Conservation (phyloP, 2,113 vertebrate genomes). For the Bagarius yarrelli region DNA sequence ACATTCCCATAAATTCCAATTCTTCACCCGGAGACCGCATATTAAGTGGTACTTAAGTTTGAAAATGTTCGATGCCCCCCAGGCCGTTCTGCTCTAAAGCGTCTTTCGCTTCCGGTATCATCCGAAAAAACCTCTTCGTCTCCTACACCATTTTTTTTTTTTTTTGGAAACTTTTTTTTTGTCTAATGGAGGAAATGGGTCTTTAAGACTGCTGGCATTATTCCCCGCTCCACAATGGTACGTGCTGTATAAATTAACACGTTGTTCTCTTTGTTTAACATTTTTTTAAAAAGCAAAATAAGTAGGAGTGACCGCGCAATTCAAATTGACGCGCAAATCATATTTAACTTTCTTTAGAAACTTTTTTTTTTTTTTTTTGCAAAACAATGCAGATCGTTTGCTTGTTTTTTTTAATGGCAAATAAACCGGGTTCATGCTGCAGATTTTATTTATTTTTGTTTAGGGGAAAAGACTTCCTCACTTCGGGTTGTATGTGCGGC, state of each 20-base stretch:
- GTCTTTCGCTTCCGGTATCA: conserved; percentile 70
- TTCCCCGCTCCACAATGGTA: conserved; percentile 78
- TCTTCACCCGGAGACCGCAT: conserved; percentile 3
- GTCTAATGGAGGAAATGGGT: conserved; percentile 71
- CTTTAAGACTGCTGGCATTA: conserved; percentile 76
- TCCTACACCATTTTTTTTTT: conserved; percentile 51
- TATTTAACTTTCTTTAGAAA: not conserved
- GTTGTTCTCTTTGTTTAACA: conserved; percentile 62
- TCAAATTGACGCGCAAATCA: not conserved
- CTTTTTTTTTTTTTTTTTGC: too few species aligned
- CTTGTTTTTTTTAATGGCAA: not conserved
- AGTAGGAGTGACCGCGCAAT: not conserved
- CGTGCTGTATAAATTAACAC: conserved; percentile 77
- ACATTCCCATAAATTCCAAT: not conserved
- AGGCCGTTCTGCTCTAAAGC: conserved; percentile 60
- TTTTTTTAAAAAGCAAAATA: not conserved
- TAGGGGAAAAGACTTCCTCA: not conserved
- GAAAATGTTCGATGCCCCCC: conserved; percentile 59
- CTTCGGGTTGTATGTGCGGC: not conserved
- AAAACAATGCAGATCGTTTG: not conserved
- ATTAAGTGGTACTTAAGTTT: conserved; percentile 6
- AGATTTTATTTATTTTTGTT: conserved; percentile 12
- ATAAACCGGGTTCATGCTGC: not conserved
- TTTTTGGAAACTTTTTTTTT: conserved; percentile 67
- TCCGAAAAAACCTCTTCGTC: conserved; percentile 63